Percentiles rank a stretch among this genome's conserved stretches.
Evolutionary conservation across 2,888 invertebrate species (phyloP).

Genomic region (Mantis religiosa): DNA sequence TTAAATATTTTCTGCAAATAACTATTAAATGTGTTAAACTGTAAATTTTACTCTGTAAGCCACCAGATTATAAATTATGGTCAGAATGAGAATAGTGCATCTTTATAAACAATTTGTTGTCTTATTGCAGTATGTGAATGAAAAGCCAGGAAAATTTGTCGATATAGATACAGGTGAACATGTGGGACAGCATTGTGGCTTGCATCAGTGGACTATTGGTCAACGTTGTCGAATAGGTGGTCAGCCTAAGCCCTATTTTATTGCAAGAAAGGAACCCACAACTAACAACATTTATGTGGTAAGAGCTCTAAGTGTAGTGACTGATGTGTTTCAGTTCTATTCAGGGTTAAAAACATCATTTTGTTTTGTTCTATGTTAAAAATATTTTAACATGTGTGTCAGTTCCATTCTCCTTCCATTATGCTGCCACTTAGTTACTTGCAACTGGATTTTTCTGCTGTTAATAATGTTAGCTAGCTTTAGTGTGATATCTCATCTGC

Average conservation of each 20-base stretch:
- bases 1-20: neutral
- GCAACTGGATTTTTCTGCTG: too few species aligned
- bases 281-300: constrained; percentile 78
- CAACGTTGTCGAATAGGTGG: constrained; percentile 72
- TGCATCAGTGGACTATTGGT: constrained; percentile 92
- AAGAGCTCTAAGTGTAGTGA: constrained; percentile 35
- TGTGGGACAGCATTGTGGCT: constrained; percentile 77
- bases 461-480: too few species aligned
- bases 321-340: too few species aligned
- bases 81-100: too few species aligned
- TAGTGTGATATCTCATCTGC: too few species aligned
- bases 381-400: too few species aligned
- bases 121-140: constrained; percentile 68
- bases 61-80: neutral
- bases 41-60: neutral
- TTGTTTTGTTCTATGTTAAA: too few species aligned
- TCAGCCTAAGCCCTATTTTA: constrained; percentile 63
- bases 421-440: too few species aligned
- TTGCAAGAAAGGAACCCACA: constrained; percentile 63
- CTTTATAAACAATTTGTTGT: constrained; percentile 23
- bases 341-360: too few species aligned
- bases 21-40: neutral
- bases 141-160: constrained; percentile 73
- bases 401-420: too few species aligned
- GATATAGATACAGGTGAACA: constrained; percentile 72